phyloP scores from a whole-genome alignment of 2,797 vertebrate genomes.

The Malurus leucopterus region DNA sequence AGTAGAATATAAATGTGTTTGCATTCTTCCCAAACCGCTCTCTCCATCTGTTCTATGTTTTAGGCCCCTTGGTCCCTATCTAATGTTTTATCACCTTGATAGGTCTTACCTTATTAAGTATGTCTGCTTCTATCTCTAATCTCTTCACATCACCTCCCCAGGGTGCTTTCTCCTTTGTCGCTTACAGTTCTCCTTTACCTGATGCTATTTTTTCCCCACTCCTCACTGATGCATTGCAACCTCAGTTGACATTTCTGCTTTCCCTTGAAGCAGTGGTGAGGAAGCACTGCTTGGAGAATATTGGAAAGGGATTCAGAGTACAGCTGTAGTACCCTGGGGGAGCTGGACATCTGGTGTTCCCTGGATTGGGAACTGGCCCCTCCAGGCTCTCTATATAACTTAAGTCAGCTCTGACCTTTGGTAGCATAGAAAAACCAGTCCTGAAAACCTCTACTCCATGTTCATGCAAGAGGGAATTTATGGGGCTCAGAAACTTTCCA shows the following conservation, averaged over 20 bases:
- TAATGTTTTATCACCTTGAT: constrained; percentile 38
- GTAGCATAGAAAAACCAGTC: not conserved
- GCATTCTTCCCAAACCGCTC: not conserved
- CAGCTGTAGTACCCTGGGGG: not conserved
- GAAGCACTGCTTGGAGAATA: not conserved
- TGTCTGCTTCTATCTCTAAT: constrained; percentile 18
- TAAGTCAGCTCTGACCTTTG: not conserved
- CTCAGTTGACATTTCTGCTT: not conserved
- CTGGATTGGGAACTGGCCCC: not conserved
- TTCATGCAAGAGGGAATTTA: not conserved
- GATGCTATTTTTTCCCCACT: not conserved
- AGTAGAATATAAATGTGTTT: not conserved
- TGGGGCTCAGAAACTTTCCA: not conserved
- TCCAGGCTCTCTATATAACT: not conserved
- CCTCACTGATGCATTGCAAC: not conserved
- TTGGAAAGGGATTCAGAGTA: not conserved
- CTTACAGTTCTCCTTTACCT: not conserved
- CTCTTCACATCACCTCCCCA: not conserved
- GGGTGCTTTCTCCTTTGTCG: constrained; percentile 13
- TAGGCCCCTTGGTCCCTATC: constrained; percentile 27
- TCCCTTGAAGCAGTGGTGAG: not conserved
- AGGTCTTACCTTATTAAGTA: constrained; percentile 34
- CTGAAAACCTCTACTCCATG: not conserved
- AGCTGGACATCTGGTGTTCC: not conserved
- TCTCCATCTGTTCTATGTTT: constrained; percentile 3